These are phyloP conservation scores for Rhynchonema sp. DNA, from an alignment of 2,888 invertebrate genomes.

Conservation along the genomic window DNA sequence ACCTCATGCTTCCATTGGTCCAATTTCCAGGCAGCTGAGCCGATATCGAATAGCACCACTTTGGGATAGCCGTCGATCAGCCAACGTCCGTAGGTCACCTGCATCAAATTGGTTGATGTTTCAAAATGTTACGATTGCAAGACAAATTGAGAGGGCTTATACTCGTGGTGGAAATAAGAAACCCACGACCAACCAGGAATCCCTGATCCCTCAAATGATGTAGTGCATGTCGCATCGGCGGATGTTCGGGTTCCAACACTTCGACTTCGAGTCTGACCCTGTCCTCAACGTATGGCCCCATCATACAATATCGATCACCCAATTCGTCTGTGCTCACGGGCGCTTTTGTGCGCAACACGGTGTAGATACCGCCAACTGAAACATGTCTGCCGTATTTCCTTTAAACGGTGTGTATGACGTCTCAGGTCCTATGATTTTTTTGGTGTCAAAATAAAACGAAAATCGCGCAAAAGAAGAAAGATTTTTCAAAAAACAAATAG, in stretches of 20 bases:
- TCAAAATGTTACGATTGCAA: too few species aligned
- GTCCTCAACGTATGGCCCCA: conserved; percentile 82
- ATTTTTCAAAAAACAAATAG: too few species aligned
- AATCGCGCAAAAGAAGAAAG: too few species aligned
- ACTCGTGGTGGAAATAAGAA: background rate
- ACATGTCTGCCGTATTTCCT: too few species aligned
- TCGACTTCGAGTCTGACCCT: conserved; percentile 88
- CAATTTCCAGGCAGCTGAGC: conserved; percentile 82
- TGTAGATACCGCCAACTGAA: conserved; percentile 94
- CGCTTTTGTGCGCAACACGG: conserved; percentile 91
- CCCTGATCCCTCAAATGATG: conserved; percentile 59
- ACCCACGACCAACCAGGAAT: conserved; percentile 41
- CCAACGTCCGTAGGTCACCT: conserved; percentile 92
- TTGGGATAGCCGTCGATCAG: conserved; percentile 98
- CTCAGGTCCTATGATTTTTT: too few species aligned
- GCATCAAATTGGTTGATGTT: background rate
- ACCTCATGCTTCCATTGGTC: conserved; percentile 74
- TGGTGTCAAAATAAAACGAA: too few species aligned
- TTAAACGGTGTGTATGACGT: too few species aligned
- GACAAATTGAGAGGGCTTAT: too few species aligned
- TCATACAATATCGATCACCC: conserved; percentile 85
- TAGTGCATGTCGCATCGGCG: conserved; percentile 49
- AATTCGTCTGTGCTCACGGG: conserved; percentile 88
- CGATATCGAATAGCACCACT: conserved; percentile 87
- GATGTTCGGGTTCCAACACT: conserved; percentile 58